These are phyloP conservation scores for Chironomus tentans DNA, from an alignment of 2,888 invertebrate species.

Conservation along the genomic window DNA sequence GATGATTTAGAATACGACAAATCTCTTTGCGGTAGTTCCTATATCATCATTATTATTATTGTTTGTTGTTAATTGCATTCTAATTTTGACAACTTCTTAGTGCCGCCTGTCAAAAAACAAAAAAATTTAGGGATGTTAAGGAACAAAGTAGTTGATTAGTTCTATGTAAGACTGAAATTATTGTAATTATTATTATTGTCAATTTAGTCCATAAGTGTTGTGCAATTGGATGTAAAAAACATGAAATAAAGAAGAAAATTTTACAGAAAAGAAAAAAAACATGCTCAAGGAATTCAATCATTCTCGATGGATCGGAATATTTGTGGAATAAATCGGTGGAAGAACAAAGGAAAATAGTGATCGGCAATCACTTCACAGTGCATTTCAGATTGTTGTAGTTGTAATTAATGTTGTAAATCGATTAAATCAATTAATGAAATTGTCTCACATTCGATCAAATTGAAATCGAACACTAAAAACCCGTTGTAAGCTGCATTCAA, in stretches of 20 bases:
- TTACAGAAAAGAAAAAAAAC: background rate
- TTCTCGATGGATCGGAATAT: background rate
- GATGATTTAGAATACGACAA: background rate
- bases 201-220: background rate
- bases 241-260: background rate
- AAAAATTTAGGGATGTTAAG: no score
- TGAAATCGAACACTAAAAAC: background rate
- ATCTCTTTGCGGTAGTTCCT: background rate
- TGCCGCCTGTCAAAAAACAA: background rate
- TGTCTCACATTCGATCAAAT: background rate
- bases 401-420: slow-evolving; percentile 19
- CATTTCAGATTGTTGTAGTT: background rate
- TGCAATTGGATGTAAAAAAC: background rate
- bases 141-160: background rate
- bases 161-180: background rate
- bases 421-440: slow-evolving; percentile 23
- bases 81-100: background rate
- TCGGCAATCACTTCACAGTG: slow-evolving; percentile 16
- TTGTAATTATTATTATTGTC: no score
- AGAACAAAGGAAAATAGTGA: slow-evolving; percentile 13
- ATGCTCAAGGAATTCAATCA: background rate
- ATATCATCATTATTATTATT: no score
- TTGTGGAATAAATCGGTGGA: background rate
- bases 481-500: slow-evolving; percentile 14
- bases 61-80: background rate